Conservation (phyloP, 2,888 invertebrate species). For the Standfussiana lucernea region DNA sequence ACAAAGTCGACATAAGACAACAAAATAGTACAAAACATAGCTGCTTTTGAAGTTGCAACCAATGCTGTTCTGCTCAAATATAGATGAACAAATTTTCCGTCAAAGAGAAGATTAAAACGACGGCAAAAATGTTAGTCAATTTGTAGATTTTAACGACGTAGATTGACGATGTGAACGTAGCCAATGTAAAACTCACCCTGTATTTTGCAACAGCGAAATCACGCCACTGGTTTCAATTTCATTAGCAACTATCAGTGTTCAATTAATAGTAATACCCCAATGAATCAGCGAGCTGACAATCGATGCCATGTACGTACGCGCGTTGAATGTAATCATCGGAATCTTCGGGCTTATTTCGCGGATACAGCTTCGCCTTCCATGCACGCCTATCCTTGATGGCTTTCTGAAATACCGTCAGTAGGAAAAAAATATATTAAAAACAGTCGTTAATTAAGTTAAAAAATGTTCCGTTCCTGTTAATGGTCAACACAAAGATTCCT, state of each 20-base stretch:
- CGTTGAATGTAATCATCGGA: slow-evolving; percentile 72
- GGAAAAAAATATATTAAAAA: neutral
- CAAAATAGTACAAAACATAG: neutral
- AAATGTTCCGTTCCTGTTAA: neutral
- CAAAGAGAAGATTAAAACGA: neutral
- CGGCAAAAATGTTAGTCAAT: too few species aligned
- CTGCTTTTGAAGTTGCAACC: neutral
- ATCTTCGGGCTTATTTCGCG: slow-evolving; percentile 77
- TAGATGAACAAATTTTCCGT: neutral
- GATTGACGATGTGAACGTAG: neutral
- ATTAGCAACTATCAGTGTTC: neutral
- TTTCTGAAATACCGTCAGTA: slow-evolving; percentile 69
- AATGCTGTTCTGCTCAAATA: neutral
- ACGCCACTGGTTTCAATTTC: slow-evolving; percentile 11
- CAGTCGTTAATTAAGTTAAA: neutral
- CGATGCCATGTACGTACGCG: slow-evolving; percentile 57
- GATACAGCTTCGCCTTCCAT: slow-evolving; percentile 77
- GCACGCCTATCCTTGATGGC: slow-evolving; percentile 65
- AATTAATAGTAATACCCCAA: slow-evolving; percentile 48
- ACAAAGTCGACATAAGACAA: neutral
- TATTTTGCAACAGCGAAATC: neutral
- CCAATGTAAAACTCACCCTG: neutral
- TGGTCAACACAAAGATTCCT: neutral
- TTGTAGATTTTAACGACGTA: neutral
- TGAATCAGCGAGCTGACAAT: slow-evolving; percentile 64